Base-by-base conservation (phyloP, 1,140 invertebrate species). In the Magallana angulata region DNA sequence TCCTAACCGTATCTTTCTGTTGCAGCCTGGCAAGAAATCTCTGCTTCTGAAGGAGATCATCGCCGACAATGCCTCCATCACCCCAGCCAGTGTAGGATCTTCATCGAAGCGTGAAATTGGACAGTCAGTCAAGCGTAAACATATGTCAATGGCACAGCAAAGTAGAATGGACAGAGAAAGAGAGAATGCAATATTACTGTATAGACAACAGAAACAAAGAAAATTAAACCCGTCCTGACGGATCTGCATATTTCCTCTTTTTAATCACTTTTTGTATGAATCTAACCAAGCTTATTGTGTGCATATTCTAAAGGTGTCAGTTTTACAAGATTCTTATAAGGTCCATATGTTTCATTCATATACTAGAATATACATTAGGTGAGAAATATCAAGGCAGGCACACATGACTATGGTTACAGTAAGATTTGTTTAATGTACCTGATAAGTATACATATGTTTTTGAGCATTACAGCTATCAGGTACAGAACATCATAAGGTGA, bases 21-120 rank as follows among this genome's bases (percentile, higher is more conserved):
- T 91, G 58, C 86, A 91, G 91, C 91, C 91, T 86, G 91, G 91
- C 2, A 89, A 88, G 59, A 89, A 86, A 85, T 91, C 91, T 4
- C 62, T 91, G 24, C 82, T 91, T 24, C 62, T 91, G 68, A 91
- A 91, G 68, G 90, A 89, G n/a, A 90, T 91, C 11, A 89, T 91
- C 6, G 81, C 68, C 11, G 85, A 48, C 24, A 87, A 88, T 62
- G 60, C 82, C n/a, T 8, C 14, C 7, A 18, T 30, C 5, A 86
- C 60, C 11, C 59, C 60, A 36, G 80, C 59, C 12, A 87, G 16
- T 59, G 62, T 81, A 12, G 12, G 62, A 71, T 58, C 24, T 11
- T 58, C 82, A 48, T 58, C 36, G 16, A 84, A 89, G 8, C 84
- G 92, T 57, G 84, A 88, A 62, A 81, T 91, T 18, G 92, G 92